These are phyloP conservation scores for Monodelphis domestica DNA, from an alignment of 2,797 vertebrate genomes.

Conservation along the genomic window DNA sequence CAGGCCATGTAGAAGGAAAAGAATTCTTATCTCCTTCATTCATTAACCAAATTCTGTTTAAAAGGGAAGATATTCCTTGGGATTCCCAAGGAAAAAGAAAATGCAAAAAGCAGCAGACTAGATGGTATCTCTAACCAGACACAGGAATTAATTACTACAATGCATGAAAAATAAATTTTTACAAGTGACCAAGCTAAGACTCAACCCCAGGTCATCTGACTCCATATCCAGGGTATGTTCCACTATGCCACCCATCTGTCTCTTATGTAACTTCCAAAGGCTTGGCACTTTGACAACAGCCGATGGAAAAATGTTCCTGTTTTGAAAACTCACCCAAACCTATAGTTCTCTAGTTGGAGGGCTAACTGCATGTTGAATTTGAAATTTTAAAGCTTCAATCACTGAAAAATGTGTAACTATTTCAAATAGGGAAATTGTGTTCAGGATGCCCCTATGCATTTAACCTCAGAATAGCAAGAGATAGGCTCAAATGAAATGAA, in stretches of 20 bases:
- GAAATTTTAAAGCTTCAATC: conserved; percentile 75
- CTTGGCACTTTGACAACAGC: conserved; percentile 28
- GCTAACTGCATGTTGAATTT: conserved; percentile 69
- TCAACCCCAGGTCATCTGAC: neutral
- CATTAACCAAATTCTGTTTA: no score
- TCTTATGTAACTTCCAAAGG: conserved; percentile 53
- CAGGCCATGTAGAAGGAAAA: no score
- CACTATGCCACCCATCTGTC: conserved; percentile 41
- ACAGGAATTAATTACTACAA: no score
- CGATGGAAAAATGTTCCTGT: conserved; percentile 48
- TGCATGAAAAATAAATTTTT: no score
- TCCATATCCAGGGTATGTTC: conserved; percentile 52
- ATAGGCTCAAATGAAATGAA: conserved; percentile 77
- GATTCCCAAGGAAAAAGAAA: no score
- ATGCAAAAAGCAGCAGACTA: no score
- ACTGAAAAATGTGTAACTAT: conserved; percentile 80
- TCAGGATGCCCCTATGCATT: conserved; percentile 75
- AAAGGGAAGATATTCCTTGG: no score
- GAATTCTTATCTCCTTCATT: no score
- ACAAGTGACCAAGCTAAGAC: neutral
- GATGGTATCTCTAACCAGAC: no score
- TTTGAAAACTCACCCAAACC: conserved; percentile 73
- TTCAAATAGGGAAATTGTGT: conserved; percentile 77
- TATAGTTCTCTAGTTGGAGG: conserved; percentile 46
- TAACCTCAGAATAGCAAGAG: conserved; percentile 77